Evolutionary conservation across 2,888 invertebrate species (phyloP).

Genomic region (Dasysyrphus tricinctus): DNA sequence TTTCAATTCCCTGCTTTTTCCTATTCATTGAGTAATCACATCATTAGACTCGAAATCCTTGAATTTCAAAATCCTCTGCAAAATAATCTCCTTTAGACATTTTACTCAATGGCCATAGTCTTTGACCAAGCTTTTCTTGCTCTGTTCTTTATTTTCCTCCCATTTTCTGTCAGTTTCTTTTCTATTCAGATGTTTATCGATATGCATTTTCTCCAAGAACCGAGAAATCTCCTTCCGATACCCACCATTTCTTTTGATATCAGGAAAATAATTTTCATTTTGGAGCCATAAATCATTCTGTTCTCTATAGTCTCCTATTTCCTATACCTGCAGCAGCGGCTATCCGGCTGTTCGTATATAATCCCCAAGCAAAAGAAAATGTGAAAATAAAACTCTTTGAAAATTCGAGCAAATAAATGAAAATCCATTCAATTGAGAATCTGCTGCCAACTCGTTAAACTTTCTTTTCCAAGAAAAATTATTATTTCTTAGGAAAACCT

Average conservation of each 20-base stretch:
- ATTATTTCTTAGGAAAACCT: constrained; percentile 6
- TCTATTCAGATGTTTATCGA: not conserved
- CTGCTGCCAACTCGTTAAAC: constrained; percentile 26
- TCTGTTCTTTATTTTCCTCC: not conserved
- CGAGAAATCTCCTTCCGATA: constrained; percentile 10
- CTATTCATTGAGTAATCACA: not conserved
- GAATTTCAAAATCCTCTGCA: not conserved
- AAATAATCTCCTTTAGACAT: constrained; percentile 3
- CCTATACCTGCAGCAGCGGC: constrained; percentile 31
- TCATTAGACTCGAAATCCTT: not conserved
- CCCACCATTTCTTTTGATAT: constrained; percentile 22
- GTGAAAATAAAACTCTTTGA: constrained; percentile 47
- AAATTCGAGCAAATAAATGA: constrained; percentile 57
- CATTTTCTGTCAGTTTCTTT: not conserved
- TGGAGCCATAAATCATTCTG: constrained; percentile 52
- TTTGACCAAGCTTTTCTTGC: not conserved
- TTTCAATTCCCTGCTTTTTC: not conserved
- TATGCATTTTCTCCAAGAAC: constrained; percentile 10
- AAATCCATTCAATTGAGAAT: constrained; percentile 58
- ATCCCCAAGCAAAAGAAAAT: constrained; percentile 17
- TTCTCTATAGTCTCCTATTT: not conserved
- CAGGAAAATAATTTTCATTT: constrained; percentile 44
- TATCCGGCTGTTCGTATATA: not conserved
- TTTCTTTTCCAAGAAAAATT: constrained; percentile 29
- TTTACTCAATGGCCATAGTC: not conserved